These are phyloP conservation scores for Actias luna DNA, from an alignment of 2,888 invertebrate genomes.

Conservation along the genomic window DNA sequence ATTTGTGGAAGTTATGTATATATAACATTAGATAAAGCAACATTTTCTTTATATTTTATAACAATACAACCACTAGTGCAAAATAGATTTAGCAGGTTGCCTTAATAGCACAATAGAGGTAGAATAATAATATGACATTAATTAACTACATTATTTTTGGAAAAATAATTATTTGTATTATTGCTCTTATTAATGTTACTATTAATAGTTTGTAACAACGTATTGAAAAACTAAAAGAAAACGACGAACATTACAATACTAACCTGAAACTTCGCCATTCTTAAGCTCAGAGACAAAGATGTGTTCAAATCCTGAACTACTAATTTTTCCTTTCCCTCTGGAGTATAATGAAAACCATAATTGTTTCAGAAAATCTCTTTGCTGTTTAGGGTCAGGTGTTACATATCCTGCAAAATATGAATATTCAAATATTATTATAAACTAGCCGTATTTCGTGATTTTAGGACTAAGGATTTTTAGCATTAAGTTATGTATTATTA, in stretches of 20 bases:
- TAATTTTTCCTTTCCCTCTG: slow-evolving; percentile 88
- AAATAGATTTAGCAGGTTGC: too few relatives aligned
- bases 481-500: not conserved
- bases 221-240: not conserved
- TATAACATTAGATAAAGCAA: too few relatives aligned
- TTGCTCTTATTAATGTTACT: not conserved
- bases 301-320: slow-evolving; percentile 96
- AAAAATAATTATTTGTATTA: not conserved
- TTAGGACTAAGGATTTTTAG: not conserved
- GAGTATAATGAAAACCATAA: slow-evolving; percentile 93
- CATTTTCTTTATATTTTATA: too few relatives aligned
- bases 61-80: too few relatives aligned
- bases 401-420: slow-evolving; percentile 82
- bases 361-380: slow-evolving; percentile 86
- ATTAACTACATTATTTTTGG: too few relatives aligned
- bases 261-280: slow-evolving; percentile 85
- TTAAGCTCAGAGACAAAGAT: slow-evolving; percentile 94
- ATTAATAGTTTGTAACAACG: not conserved
- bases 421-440: not conserved
- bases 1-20: too few relatives aligned
- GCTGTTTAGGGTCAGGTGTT: slow-evolving; percentile 84
- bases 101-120: too few relatives aligned
- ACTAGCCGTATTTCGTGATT: not conserved
- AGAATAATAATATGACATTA: too few relatives aligned
- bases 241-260: not conserved